Conservation (phyloP, 2,888 invertebrate genomes). For the Cistogaster globosa region DNA sequence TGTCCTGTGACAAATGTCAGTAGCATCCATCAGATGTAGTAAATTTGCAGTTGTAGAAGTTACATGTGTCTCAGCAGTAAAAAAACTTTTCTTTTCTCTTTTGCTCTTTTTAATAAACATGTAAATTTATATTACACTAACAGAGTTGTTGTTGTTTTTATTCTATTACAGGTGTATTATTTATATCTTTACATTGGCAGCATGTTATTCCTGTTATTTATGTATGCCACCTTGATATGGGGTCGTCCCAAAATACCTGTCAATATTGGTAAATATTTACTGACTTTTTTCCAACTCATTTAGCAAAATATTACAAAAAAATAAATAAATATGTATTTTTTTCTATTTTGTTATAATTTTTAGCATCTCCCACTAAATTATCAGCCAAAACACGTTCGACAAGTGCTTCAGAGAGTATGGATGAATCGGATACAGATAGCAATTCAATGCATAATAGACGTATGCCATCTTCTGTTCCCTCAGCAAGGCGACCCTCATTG, state of each 20-base stretch:
- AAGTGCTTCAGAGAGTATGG: conserved; percentile 85
- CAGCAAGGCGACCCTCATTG: conserved; percentile 84
- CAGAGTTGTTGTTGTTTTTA: conserved; percentile 27
- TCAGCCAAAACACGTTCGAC: conserved; percentile 77
- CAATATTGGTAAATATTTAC: conserved; percentile 84
- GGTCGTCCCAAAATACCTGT: conserved; percentile 85
- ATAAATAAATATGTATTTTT: background rate
- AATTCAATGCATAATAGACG: conserved; percentile 80
- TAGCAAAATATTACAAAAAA: background rate
- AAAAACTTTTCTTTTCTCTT: background rate
- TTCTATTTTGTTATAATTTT: background rate
- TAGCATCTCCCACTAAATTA: conserved; percentile 81
- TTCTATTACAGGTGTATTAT: conserved; percentile 88
- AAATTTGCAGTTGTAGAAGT: conserved; percentile 21
- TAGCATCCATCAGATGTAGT: conserved; percentile 25
- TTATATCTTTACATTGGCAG: conserved; percentile 93
- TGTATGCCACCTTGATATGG: conserved; percentile 90
- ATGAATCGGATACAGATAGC: conserved; percentile 84
- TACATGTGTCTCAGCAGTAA: background rate
- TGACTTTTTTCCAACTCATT: conserved; percentile 12
- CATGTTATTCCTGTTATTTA: conserved; percentile 92
- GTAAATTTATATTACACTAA: conserved; percentile 53
- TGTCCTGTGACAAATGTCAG: conserved; percentile 39
- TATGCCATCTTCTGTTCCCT: conserved; percentile 83
- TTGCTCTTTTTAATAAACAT: conserved; percentile 55